phyloP scores from a whole-genome alignment of 2,888 invertebrate genomes.

The Polyommatus icarus region DNA sequence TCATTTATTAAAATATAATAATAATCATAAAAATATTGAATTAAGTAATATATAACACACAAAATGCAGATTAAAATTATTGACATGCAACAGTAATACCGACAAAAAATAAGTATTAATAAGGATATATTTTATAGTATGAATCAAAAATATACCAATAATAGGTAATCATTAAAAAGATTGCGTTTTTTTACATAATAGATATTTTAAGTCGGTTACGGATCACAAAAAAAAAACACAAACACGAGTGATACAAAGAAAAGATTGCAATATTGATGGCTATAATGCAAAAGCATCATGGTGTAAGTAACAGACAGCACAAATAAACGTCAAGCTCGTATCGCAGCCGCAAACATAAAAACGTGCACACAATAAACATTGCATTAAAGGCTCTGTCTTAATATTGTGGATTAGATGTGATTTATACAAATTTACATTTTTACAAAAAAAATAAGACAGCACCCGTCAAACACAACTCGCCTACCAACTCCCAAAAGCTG shows the following conservation, averaged over 20 bases:
- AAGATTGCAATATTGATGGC: not conserved
- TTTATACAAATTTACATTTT: constrained; percentile 50
- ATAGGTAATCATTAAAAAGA: too few relatives aligned
- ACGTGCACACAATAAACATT: not conserved
- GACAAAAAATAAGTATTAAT: too few relatives aligned
- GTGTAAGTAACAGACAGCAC: not conserved
- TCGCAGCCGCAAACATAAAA: constrained; percentile 29
- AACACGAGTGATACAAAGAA: not conserved
- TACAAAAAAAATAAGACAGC: constrained; percentile 54
- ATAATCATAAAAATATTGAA: not conserved
- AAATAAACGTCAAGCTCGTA: not conserved
- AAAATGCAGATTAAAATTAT: not conserved
- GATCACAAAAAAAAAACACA: not conserved
- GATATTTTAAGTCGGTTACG: not conserved
- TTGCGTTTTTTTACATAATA: not conserved
- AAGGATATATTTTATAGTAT: too few relatives aligned
- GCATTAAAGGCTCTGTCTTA: constrained; percentile 55
- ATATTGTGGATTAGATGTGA: constrained; percentile 41
- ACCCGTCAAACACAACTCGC: constrained; percentile 63
- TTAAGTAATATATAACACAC: not conserved
- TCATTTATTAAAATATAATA: not conserved
- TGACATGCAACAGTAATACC: not conserved
- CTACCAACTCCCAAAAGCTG: constrained; percentile 69
- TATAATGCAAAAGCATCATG: not conserved
- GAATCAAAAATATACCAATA: too few relatives aligned